These are phyloP conservation scores for Lithophane semibrunnea DNA, from an alignment of 2,888 invertebrate species.

Conservation along the genomic window DNA sequence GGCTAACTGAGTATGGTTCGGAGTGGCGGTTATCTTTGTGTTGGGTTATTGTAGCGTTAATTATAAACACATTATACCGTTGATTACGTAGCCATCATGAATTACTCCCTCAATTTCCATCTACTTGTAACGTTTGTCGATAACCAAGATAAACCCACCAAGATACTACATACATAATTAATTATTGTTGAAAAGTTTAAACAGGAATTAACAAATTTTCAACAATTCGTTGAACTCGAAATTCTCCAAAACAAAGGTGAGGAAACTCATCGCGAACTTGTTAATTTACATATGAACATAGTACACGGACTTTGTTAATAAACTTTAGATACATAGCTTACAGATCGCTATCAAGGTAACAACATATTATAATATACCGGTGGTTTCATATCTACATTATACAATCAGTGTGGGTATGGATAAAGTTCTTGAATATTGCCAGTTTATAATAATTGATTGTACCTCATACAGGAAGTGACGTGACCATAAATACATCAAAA, in stretches of 20 bases:
- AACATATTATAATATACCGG: neutral
- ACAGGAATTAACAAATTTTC: neutral
- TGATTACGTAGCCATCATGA: neutral
- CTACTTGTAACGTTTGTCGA: neutral
- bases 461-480: conserved; percentile 31
- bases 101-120: neutral
- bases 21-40: neutral
- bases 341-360: conserved; percentile 1
- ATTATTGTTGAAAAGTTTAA: conserved; percentile 17
- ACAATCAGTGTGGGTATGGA: neutral
- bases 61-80: neutral
- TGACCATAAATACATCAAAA: conserved; percentile 55
- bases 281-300: conserved; percentile 23
- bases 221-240: conserved; percentile 23
- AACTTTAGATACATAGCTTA: conserved; percentile 8
- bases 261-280: conserved; percentile 26
- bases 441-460: conserved; percentile 29
- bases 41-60: neutral
- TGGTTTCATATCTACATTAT: neutral
- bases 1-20: neutral
- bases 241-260: conserved; percentile 22
- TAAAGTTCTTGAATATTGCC: conserved; percentile 9
- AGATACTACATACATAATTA: neutral
- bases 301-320: conserved; percentile 7
- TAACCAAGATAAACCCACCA: conserved; percentile 1